Evolutionary conservation across 2,113 vertebrate species (phyloP).

Genomic region (Pseudolaguvia tuberculata): DNA sequence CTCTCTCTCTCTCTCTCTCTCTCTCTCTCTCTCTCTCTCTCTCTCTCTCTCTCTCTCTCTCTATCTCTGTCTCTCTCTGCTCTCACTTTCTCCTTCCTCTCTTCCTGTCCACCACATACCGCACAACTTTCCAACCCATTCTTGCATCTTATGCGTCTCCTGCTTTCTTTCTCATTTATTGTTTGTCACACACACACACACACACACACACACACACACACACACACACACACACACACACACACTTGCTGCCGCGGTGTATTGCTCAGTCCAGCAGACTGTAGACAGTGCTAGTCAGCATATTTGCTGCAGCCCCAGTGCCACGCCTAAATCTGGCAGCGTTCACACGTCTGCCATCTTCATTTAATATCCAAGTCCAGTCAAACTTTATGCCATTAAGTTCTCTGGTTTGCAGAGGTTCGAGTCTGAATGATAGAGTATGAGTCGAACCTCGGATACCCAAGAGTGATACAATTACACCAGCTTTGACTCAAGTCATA

Average conservation of each 20-base stretch:
- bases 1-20: too few relatives aligned
- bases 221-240: background rate
- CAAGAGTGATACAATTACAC: too few relatives aligned
- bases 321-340: background rate
- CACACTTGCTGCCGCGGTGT: conserved; percentile 8
- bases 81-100: conserved; percentile 27
- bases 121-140: conserved; percentile 1
- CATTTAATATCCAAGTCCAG: background rate
- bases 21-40: conserved; percentile 14
- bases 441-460: too few relatives aligned
- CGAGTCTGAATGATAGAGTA: conserved; percentile 2
- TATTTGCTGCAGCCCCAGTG: conserved; percentile 19
- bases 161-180: background rate
- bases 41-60: too few relatives aligned
- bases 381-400: too few relatives aligned
- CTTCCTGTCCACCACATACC: conserved; percentile 36
- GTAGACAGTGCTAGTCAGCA: conserved; percentile 26
- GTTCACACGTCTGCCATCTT: background rate
- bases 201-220: too few relatives aligned
- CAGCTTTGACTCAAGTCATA: background rate
- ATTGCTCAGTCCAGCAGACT: conserved; percentile 17
- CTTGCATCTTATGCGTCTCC: background rate
- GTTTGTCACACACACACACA: too few relatives aligned
- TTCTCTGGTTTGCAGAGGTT: background rate
- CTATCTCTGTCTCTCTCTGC: too few relatives aligned